phyloP scores from a whole-genome alignment of 2,797 vertebrate species.

The Acanthis flammea region DNA sequence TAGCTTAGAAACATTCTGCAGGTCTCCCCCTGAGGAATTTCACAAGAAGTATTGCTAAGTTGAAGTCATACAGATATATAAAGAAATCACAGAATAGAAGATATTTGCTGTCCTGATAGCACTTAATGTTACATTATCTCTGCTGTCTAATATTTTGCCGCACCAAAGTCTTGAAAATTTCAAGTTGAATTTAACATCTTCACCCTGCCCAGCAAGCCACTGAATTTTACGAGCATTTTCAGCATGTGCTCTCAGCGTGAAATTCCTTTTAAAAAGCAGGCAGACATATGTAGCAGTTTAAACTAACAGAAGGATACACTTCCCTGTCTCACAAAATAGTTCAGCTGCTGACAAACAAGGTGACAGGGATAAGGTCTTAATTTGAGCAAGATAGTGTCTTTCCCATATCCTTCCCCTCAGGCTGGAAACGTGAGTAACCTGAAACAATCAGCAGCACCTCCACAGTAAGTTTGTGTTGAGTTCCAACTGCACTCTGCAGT shows the following conservation, averaged over 20 bases:
- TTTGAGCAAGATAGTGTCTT: background rate
- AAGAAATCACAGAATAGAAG: background rate
- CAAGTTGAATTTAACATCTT: background rate
- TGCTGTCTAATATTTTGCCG: background rate
- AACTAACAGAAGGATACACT: background rate
- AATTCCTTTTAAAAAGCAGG: background rate
- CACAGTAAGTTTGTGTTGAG: background rate
- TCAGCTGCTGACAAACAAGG: background rate
- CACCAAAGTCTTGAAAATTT: background rate
- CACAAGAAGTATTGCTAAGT: background rate
- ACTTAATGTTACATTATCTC: background rate
- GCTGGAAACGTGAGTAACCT: background rate
- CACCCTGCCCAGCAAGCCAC: background rate
- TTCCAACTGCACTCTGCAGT: background rate
- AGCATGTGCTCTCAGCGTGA: background rate
- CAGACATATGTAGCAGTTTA: background rate
- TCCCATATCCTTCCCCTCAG: background rate
- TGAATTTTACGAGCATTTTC: background rate
- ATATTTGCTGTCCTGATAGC: background rate
- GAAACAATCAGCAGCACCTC: background rate
- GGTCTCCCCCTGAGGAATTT: background rate
- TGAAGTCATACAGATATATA: background rate
- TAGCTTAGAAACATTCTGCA: background rate
- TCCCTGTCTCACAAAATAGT: background rate
- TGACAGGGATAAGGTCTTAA: background rate